These are phyloP conservation scores for Parnassius apollo DNA, from an alignment of 2,888 invertebrate genomes.

Conservation along the genomic window DNA sequence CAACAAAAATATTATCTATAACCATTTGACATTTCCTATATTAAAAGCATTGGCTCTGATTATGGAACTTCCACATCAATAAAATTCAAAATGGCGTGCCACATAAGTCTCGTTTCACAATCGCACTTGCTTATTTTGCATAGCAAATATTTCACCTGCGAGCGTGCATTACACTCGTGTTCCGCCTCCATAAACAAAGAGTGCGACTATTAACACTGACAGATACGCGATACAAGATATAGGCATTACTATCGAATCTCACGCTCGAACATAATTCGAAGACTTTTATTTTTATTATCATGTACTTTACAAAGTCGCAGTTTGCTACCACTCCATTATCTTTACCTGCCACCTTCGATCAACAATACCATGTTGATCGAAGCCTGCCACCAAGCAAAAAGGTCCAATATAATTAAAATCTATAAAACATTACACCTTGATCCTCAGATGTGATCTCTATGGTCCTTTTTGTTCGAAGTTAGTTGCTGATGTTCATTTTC, in stretches of 20 bases:
- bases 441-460: too few relatives aligned
- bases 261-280: conserved; percentile 16
- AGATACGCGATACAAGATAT: conserved; percentile 29
- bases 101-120: conserved; percentile 16
- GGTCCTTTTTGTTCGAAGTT: too few relatives aligned
- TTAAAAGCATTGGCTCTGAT: neutral
- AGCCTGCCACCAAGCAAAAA: too few relatives aligned
- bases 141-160: conserved; percentile 26
- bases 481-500: too few relatives aligned
- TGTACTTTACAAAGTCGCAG: too few relatives aligned
- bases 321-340: too few relatives aligned
- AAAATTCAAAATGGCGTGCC: conserved; percentile 4
- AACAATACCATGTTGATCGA: too few relatives aligned
- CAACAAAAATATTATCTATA: too few relatives aligned
- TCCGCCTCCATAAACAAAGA: conserved; percentile 30
- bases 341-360: too few relatives aligned
- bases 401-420: too few relatives aligned
- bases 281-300: neutral
- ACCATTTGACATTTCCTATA: too few relatives aligned
- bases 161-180: conserved; percentile 27
- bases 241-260: conserved; percentile 12
- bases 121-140: conserved; percentile 19
- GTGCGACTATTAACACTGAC: conserved; percentile 30
- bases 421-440: too few relatives aligned
- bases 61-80: neutral